These are phyloP conservation scores for Tretioscincus oriximinensis DNA, from an alignment of 2,113 vertebrate genomes.

Conservation along the genomic window DNA sequence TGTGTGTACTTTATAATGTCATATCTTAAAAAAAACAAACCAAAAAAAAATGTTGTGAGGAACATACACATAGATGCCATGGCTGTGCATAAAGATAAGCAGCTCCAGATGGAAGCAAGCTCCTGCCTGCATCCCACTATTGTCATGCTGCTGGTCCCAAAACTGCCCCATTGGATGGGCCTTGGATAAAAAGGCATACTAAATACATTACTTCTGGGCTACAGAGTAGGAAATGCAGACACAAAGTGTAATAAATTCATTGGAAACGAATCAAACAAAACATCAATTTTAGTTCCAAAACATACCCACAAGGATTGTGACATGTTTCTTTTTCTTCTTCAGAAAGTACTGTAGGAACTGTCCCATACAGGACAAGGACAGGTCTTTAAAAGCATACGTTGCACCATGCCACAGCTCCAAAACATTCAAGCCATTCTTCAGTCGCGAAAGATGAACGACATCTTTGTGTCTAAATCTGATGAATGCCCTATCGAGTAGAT, in stretches of 20 bases:
- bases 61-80: no score
- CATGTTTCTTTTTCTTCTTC: slow-evolving; percentile 70
- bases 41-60: no score
- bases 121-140: no score
- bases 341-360: slow-evolving; percentile 88
- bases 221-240: background rate
- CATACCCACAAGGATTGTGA: slow-evolving; percentile 88
- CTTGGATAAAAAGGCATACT: no score
- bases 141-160: no score
- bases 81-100: no score
- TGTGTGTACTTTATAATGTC: no score
- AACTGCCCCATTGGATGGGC: no score
- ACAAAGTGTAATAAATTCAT: background rate
- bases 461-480: slow-evolving; percentile 80
- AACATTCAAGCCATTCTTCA: slow-evolving; percentile 78
- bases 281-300: background rate
- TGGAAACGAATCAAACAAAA: background rate
- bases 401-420: slow-evolving; percentile 91
- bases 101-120: no score
- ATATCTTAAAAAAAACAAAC: no score
- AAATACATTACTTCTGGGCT: background rate
- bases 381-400: slow-evolving; percentile 89
- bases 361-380: slow-evolving; percentile 86
- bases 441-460: slow-evolving; percentile 68
- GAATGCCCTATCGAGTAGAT: slow-evolving; percentile 78